Evolutionary conservation across 2,888 invertebrate genomes (phyloP).

Genomic region (Papilio gigon): DNA sequence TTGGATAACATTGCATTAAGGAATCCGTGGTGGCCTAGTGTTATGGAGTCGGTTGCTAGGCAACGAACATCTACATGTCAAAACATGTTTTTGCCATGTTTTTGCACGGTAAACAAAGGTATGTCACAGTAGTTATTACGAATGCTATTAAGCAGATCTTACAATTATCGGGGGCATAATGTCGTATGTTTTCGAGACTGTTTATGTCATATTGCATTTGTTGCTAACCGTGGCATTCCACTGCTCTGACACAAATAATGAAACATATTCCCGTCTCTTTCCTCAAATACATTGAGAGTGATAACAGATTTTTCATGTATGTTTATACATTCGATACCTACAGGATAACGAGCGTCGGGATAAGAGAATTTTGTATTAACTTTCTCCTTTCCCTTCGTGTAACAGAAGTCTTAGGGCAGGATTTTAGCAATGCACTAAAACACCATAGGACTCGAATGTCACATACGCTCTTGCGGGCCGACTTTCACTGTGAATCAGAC

Average conservation of each 20-base stretch:
- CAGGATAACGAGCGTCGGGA: too few species aligned
- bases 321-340: too few species aligned
- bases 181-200: too few species aligned
- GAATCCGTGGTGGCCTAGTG: neutral
- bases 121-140: neutral
- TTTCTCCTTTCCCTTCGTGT: neutral
- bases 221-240: too few species aligned
- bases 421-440: neutral
- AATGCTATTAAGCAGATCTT: neutral
- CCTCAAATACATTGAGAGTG: too few species aligned
- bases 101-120: neutral
- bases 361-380: neutral
- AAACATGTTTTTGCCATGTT: slow-evolving; percentile 5
- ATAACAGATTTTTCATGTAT: too few species aligned
- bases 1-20: neutral
- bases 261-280: too few species aligned
- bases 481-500: slow-evolving; percentile 27
- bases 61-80: neutral
- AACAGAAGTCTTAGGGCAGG: neutral
- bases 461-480: slow-evolving; percentile 1
- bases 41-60: neutral
- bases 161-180: neutral
- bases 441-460: slow-evolving; percentile 7
- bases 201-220: too few species aligned
- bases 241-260: too few species aligned